phyloP scores from a whole-genome alignment of 2,113 vertebrate species.

The Urocitellus parryii region DNA sequence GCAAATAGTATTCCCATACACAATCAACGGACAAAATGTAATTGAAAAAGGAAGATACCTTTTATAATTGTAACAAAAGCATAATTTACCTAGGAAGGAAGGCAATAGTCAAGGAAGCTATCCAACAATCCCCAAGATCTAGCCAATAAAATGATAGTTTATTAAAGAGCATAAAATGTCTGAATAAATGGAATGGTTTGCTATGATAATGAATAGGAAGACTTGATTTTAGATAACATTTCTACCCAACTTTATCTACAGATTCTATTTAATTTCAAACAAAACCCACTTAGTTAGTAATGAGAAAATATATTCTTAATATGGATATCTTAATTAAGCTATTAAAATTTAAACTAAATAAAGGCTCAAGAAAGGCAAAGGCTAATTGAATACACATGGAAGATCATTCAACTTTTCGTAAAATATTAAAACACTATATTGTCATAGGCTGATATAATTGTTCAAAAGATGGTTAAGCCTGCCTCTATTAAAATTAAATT shows the following conservation, averaged over 20 bases:
- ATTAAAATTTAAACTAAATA: background rate
- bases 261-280: background rate
- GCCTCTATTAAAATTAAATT: background rate
- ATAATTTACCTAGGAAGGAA: background rate
- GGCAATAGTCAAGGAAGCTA: background rate
- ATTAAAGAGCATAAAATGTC: background rate
- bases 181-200: background rate
- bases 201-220: background rate
- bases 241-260: background rate
- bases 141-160: background rate
- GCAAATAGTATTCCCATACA: background rate
- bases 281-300: background rate
- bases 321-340: slow-evolving; percentile 17
- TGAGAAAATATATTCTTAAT: slow-evolving; percentile 25
- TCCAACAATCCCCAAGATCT: background rate
- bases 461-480: background rate
- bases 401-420: background rate
- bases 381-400: background rate
- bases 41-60: background rate
- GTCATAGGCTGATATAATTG: background rate
- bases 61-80: background rate
- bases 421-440: background rate
- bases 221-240: background rate
- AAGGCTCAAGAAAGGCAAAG: background rate
- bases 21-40: background rate